Conservation (phyloP, 2,888 invertebrate genomes). For the Vesta saturnalis region DNA sequence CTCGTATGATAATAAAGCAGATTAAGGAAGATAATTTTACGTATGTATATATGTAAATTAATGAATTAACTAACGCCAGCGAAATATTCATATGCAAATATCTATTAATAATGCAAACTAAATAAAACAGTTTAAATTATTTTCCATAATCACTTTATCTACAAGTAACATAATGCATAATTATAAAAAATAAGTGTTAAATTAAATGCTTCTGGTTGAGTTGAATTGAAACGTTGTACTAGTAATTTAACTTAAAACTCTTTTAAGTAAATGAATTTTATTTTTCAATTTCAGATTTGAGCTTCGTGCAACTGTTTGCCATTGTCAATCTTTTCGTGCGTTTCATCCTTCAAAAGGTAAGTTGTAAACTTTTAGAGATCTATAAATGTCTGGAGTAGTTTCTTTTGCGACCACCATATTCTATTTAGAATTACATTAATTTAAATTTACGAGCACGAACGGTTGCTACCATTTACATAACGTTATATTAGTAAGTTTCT, state of each 20-base stretch:
- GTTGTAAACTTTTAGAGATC: constrained; percentile 41
- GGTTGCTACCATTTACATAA: constrained; percentile 50
- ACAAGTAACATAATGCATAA: not conserved
- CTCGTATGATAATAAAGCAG: constrained; percentile 28
- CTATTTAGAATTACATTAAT: constrained; percentile 55
- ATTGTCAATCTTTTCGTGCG: constrained; percentile 43
- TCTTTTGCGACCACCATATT: constrained; percentile 46
- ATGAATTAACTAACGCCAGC: too few species aligned
- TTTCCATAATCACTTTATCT: not conserved
- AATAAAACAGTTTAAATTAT: constrained; percentile 26
- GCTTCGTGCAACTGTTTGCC: constrained; percentile 23
- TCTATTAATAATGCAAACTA: constrained; percentile 32
- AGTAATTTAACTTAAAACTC: too few species aligned
- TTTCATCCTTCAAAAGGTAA: constrained; percentile 38
- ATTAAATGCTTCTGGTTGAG: too few species aligned
- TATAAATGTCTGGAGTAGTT: constrained; percentile 44
- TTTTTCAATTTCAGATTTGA: constrained; percentile 29
- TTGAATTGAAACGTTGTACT: too few species aligned
- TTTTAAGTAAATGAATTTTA: constrained; percentile 19
- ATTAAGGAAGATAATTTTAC: constrained; percentile 36
- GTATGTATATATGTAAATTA: constrained; percentile 38
- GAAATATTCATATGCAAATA: constrained; percentile 39
- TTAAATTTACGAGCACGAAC: constrained; percentile 54
- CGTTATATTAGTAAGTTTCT: constrained; percentile 50
- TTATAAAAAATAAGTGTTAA: too few species aligned